phyloP scores from a whole-genome alignment of 1,140 invertebrate species.

The Microplitis demolitor region DNA sequence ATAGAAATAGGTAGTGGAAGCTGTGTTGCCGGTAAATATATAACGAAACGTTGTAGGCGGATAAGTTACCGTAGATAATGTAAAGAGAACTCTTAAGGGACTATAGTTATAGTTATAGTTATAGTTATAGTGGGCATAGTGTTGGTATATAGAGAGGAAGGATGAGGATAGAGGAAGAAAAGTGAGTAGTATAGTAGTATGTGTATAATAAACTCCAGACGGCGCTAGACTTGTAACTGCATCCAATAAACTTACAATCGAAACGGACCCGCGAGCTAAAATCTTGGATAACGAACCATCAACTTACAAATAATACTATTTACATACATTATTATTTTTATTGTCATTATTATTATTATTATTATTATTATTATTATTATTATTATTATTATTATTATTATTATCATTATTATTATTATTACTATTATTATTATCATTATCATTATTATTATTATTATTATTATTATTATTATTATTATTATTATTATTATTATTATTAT shows the following conservation, averaged over 20 bases:
- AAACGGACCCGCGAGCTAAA: slow-evolving; percentile 12
- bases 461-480: too few relatives aligned
- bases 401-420: too few relatives aligned
- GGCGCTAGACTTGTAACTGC: neutral
- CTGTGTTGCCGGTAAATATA: too few relatives aligned
- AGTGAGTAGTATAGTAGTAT: slow-evolving; percentile 4
- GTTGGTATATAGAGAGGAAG: too few relatives aligned
- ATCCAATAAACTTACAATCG: slow-evolving; percentile 19
- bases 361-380: too few relatives aligned
- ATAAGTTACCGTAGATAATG: slow-evolving; percentile 15
- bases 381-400: too few relatives aligned
- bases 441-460: too few relatives aligned
- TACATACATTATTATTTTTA: neutral
- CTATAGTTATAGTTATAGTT: neutral
- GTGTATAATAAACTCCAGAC: neutral
- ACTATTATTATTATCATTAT: too few relatives aligned
- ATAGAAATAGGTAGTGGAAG: neutral
- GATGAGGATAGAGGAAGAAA: neutral
- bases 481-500: too few relatives aligned
- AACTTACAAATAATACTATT: neutral
- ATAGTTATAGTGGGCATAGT: too few relatives aligned
- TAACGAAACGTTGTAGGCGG: neutral
- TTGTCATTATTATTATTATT: too few relatives aligned
- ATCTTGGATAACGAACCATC: slow-evolving; percentile 18
- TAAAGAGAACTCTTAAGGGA: neutral